These are phyloP conservation scores for Salminus brasiliensis DNA, from an alignment of 2,113 vertebrate genomes.

Conservation along the genomic window DNA sequence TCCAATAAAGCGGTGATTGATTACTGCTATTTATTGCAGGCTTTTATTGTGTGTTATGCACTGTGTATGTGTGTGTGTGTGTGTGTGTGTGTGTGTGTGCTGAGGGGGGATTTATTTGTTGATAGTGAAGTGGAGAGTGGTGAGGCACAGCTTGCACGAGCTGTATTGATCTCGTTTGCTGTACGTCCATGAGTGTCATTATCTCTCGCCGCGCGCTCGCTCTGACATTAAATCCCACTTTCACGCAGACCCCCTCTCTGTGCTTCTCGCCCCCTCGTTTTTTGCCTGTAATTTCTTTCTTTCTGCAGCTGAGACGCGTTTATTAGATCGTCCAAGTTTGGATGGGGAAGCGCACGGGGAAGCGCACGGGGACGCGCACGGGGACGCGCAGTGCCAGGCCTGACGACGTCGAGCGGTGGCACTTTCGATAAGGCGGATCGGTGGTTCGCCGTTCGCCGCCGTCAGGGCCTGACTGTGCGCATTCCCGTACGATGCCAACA, in stretches of 20 bases:
- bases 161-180: conserved; percentile 71
- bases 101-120: conserved; percentile 55
- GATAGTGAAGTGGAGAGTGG: conserved; percentile 57
- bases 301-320: conserved; percentile 65
- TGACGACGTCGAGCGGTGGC: conserved; percentile 71
- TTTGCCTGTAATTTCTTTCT: conserved; percentile 45
- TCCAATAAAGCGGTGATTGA: conserved; percentile 56
- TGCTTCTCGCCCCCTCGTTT: background rate
- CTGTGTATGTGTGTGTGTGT: conserved; percentile 1
- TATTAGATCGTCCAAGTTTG: conserved; percentile 63
- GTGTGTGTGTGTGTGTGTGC: too few species aligned
- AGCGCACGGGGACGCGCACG: conserved; percentile 51
- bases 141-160: conserved; percentile 61
- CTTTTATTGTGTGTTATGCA: conserved; percentile 48
- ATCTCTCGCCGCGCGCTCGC: conserved; percentile 52
- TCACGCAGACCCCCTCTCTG: conserved; percentile 31
- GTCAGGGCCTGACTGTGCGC: too few species aligned
- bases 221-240: conserved; percentile 68
- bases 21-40: conserved; percentile 54
- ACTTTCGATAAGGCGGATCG: conserved; percentile 76
- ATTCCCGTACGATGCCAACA: too few species aligned
- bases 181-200: conserved; percentile 70
- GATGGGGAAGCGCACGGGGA: conserved; percentile 61
- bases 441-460: background rate
- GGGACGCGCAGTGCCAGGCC: conserved; percentile 52